Evolutionary conservation across 1,140 invertebrate species (phyloP).

Genomic region (Agrypnia vestita): DNA sequence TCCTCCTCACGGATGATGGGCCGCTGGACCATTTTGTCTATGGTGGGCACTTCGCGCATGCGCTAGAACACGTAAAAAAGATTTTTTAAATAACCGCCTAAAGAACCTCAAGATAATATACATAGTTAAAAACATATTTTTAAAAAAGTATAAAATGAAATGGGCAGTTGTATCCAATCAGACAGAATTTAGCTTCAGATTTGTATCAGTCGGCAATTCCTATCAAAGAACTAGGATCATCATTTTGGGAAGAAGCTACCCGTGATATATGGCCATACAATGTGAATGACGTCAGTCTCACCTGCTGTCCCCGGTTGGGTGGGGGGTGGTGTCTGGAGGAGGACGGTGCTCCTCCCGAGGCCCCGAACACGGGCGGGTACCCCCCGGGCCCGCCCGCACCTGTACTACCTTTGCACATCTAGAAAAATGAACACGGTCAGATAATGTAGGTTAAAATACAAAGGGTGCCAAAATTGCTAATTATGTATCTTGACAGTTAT

Average conservation of each 20-base stretch:
- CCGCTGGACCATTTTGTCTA: constrained; percentile 71
- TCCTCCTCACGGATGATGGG: constrained; percentile 95
- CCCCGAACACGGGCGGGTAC: constrained; percentile 67
- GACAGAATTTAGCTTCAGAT: constrained; percentile 29
- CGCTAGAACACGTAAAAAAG: constrained; percentile 60
- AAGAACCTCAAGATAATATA: too few species aligned
- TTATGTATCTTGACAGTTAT: too few species aligned
- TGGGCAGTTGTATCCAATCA: background rate
- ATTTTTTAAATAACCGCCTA: too few species aligned
- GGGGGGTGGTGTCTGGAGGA: constrained; percentile 67
- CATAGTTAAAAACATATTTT: too few species aligned
- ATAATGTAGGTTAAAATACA: background rate
- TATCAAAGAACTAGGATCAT: constrained; percentile 57
- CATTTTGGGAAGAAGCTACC: background rate
- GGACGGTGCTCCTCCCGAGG: constrained; percentile 64
- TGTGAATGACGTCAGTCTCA: background rate
- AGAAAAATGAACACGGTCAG: constrained; percentile 48
- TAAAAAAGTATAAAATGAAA: too few species aligned
- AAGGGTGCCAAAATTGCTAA: too few species aligned
- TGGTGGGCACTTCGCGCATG: constrained; percentile 63
- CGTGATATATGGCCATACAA: background rate
- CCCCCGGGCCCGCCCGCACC: constrained; percentile 66
- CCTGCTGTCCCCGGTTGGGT: constrained; percentile 51
- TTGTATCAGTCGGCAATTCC: constrained; percentile 62
- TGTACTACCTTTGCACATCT: constrained; percentile 71